A percentile compares a stretch with the other conserved stretches of the same genome.
Evolutionary conservation across 2,888 invertebrate species (phyloP).

Genomic region (Podabrus alpinus): DNA sequence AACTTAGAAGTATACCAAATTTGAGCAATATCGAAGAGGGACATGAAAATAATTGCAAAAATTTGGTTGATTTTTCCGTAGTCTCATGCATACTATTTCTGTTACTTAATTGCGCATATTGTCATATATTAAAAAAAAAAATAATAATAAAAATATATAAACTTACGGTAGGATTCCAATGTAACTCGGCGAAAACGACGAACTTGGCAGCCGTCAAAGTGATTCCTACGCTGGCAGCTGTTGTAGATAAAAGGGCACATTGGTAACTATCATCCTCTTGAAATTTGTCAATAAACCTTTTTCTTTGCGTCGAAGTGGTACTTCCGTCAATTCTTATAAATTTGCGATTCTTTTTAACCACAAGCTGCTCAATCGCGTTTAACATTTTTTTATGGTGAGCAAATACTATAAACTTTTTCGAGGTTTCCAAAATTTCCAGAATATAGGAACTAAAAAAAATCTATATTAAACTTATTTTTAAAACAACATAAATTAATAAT

Average conservation of each 20-base stretch:
- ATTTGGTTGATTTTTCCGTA: no score
- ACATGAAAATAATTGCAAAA: no score
- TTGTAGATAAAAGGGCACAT: constrained; percentile 86
- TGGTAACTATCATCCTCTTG: constrained; percentile 68
- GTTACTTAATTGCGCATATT: no score
- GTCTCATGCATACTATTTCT: no score
- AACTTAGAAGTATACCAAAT: no score
- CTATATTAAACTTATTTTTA: no score
- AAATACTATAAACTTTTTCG: constrained; percentile 85
- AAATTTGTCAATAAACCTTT: constrained; percentile 77
- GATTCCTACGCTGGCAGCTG: constrained; percentile 89
- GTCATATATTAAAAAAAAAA: no score
- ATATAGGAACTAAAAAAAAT: constrained; percentile 71
- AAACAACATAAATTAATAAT: no score
- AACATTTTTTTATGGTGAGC: constrained; percentile 88
- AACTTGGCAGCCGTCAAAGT: constrained; percentile 89
- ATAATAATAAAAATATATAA: constrained; percentile 36
- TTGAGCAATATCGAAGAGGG: no score
- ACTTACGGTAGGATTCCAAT: constrained; percentile 98
- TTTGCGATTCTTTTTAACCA: constrained; percentile 63
- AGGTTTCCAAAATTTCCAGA: constrained; percentile 66
- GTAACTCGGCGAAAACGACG: constrained; percentile 92
- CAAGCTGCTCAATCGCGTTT: constrained; percentile 71
- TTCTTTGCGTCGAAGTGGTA: constrained; percentile 73
- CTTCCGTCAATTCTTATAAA: constrained; percentile 89